Conservation (phyloP, 2,888 invertebrate genomes). For the Taphrorychus bicolor region DNA sequence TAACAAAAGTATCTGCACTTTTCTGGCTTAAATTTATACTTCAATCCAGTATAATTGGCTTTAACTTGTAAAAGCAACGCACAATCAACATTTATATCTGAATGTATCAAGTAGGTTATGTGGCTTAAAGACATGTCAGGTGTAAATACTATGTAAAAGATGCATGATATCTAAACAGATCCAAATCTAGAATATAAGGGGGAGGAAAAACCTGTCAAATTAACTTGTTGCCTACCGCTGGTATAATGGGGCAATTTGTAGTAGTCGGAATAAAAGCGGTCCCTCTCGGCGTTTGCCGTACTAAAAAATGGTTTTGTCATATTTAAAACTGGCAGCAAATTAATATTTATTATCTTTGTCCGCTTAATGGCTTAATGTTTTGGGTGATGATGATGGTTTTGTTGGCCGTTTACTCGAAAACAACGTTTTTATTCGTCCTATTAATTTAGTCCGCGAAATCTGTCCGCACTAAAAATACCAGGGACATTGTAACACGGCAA, state of each 20-base stretch:
- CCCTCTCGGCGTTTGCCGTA: slow-evolving; percentile 5
- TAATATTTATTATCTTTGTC: slow-evolving; percentile 21
- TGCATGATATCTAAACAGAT: too few relatives aligned
- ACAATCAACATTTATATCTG: too few relatives aligned
- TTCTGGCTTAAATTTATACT: too few relatives aligned
- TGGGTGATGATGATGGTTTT: slow-evolving; percentile 12
- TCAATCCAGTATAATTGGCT: too few relatives aligned
- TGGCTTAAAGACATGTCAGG: too few relatives aligned
- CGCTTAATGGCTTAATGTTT: slow-evolving; percentile 15
- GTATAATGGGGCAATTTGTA: slow-evolving; percentile 11
- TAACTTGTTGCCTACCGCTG: slow-evolving; percentile 11
- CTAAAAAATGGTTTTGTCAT: slow-evolving; percentile 18
- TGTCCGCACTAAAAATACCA: not conserved
- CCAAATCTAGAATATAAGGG: not conserved
- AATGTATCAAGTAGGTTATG: too few relatives aligned
- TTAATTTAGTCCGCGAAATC: not conserved
- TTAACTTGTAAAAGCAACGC: too few relatives aligned
- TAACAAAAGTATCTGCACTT: too few relatives aligned
- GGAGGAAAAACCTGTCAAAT: not conserved
- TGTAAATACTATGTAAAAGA: too few relatives aligned
- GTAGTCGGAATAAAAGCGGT: not conserved
- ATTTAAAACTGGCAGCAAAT: slow-evolving; percentile 22
- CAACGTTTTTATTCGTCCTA: not conserved
- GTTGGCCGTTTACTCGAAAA: not conserved
- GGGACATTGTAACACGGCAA: not conserved